Evolutionary conservation across 1,140 invertebrate genomes (phyloP), one percentile per base, ranked within the genome.

Genomic region (Papilio aristodemus): DNA sequence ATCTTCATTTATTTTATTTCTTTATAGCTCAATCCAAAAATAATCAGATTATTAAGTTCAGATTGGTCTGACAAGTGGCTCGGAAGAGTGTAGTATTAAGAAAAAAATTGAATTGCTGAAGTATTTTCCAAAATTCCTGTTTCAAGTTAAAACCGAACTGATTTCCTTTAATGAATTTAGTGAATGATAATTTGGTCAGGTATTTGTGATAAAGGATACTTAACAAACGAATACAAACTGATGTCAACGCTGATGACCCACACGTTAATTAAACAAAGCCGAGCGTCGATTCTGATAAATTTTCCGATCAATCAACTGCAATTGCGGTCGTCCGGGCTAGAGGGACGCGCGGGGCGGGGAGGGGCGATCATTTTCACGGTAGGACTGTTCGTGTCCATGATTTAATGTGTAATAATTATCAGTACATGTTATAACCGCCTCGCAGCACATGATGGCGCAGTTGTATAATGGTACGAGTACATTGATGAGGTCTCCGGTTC

Each of bases 261-360:
- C 19, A 22, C 46, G 46, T 22, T 54, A 54, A 54, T 54, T 54
- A 54, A 54, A 54, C 46, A 54, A 19, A 54, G 46, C 17, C 46
- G 46, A 54, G 46, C 46, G 46, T 19, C 17, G 46, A 25, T 54
- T 54, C 22, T 54, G 46, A 54, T 54, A 54, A 54, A 54, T 54
- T 22, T 54, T 54, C 46, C 46, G 17, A 54, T 54, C 46, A 54
- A 54, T 54, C 46, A 54, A 25, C 46, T 54, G 46, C 19, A 54
- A 54, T 46, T 54, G 46, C 19, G 46, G 46, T 54, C 46, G 43
- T 46, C 17, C 43, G 43, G n/a, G n/a, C n/a, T n/a, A n/a, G n/a
- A n/a, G n/a, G n/a, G n/a, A n/a, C n/a, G n/a, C n/a, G n/a, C n/a
- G n/a, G n/a, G n/a, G n/a, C n/a, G n/a, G n/a, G n/a, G n/a, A n/a